A percentile compares a stretch with the other conserved stretches of the same genome.
These are phyloP conservation scores for Apotomis turbidana DNA, from an alignment of 2,888 invertebrate genomes.

Conservation along the genomic window DNA sequence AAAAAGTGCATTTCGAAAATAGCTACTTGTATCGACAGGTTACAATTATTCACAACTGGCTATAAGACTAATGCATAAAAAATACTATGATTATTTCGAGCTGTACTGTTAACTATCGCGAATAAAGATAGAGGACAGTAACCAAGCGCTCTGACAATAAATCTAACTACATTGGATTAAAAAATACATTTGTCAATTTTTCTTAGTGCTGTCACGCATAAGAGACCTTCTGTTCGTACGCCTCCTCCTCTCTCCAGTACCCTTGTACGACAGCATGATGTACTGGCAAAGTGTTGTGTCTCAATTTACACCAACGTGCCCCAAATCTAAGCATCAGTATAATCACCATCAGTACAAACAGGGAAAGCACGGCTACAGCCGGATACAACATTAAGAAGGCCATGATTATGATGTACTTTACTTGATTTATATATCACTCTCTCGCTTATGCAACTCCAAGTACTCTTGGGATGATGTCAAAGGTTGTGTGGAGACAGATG, in stretches of 20 bases:
- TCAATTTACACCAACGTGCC: conserved; percentile 87
- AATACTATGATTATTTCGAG: no score
- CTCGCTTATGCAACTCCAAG: conserved; percentile 89
- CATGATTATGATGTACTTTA: conserved; percentile 68
- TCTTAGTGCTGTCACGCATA: conserved; percentile 68
- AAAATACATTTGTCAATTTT: not conserved
- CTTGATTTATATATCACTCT: conserved; percentile 89
- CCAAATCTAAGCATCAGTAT: conserved; percentile 90
- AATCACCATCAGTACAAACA: conserved; percentile 90
- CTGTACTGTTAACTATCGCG: no score
- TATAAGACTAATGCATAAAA: no score
- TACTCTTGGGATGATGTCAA: conserved; percentile 79
- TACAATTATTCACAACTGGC: no score
- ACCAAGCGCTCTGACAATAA: not conserved
- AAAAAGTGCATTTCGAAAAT: no score
- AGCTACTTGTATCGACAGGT: no score
- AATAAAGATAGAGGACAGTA: no score
- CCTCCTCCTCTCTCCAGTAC: conserved; percentile 86
- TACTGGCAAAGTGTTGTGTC: conserved; percentile 87
- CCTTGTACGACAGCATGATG: conserved; percentile 78
- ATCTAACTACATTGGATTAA: not conserved
- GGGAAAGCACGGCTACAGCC: conserved; percentile 87
- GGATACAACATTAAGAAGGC: conserved; percentile 91
- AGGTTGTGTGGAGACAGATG: conserved; percentile 71
- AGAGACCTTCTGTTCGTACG: conserved; percentile 86